phyloP scores from a whole-genome alignment of 2,888 invertebrate species.

The Cistogaster globosa region DNA sequence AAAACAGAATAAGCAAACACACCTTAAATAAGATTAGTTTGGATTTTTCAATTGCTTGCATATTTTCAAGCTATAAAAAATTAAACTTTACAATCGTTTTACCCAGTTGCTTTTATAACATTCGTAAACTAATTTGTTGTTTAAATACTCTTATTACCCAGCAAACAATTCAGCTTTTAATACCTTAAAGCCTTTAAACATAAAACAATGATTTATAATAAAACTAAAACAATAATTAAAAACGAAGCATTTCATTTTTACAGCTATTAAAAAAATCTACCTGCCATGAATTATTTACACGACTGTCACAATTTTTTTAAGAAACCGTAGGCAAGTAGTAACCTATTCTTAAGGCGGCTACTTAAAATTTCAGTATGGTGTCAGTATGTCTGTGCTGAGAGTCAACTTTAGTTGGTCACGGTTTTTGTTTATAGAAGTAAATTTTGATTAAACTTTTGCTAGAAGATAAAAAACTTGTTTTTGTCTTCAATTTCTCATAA shows the following conservation, averaged over 20 bases:
- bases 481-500: constrained; percentile 29
- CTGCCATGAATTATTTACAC: constrained; percentile 53
- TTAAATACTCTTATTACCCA: background rate
- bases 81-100: no score
- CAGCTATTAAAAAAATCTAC: constrained; percentile 56
- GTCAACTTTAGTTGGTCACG: constrained; percentile 35
- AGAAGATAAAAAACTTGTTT: background rate
- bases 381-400: constrained; percentile 54
- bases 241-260: constrained; percentile 61
- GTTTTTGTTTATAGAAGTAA: background rate
- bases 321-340: constrained; percentile 48
- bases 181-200: background rate
- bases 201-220: no score
- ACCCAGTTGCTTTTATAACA: no score
- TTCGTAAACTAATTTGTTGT: background rate
- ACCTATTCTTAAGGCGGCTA: constrained; percentile 40
- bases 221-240: constrained; percentile 57
- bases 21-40: background rate
- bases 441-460: background rate
- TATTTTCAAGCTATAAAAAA: no score
- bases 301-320: constrained; percentile 22
- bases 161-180: constrained; percentile 2
- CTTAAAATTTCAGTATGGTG: constrained; percentile 36
- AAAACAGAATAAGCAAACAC: background rate
- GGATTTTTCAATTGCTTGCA: background rate